Conservation (phyloP, 2,888 invertebrate genomes). For the Mycalesis mineus region DNA sequence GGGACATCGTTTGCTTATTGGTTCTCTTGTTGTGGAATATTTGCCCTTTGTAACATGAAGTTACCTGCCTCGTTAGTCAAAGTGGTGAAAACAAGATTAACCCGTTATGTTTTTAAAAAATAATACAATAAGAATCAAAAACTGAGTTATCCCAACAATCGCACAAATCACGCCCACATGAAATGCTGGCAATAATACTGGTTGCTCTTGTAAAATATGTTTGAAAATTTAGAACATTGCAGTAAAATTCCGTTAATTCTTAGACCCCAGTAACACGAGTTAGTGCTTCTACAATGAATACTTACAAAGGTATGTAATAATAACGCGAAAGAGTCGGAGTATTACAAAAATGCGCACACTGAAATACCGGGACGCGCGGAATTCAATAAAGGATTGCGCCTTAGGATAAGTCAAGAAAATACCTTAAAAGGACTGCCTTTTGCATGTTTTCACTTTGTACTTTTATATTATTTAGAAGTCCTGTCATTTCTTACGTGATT, state of each 20-base stretch:
- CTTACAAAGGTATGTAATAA: constrained; percentile 3
- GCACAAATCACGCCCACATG: too few species aligned
- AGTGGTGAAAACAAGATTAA: too few species aligned
- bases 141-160: too few species aligned
- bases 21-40: too few species aligned
- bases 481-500: neutral
- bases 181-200: too few species aligned
- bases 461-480: neutral
- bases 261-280: neutral
- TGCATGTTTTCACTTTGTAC: neutral
- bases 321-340: constrained; percentile 15
- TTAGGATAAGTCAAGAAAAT: constrained; percentile 25
- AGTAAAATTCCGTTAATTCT: too few species aligned
- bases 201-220: too few species aligned
- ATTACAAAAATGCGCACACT: constrained; percentile 47
- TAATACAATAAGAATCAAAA: too few species aligned
- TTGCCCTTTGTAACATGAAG: too few species aligned
- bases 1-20: neutral
- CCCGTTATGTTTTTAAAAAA: too few species aligned
- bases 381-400: constrained; percentile 58
- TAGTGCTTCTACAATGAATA: neutral
- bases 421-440: constrained; percentile 20
- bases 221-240: too few species aligned
- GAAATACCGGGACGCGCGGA: constrained; percentile 43
- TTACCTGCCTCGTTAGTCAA: too few species aligned